A percentile compares a stretch with the other conserved stretches of the same genome.
Conservation (phyloP, 37 sponge, comb jelly and placozoan species). For the Dysidea cf. avara region DNA sequence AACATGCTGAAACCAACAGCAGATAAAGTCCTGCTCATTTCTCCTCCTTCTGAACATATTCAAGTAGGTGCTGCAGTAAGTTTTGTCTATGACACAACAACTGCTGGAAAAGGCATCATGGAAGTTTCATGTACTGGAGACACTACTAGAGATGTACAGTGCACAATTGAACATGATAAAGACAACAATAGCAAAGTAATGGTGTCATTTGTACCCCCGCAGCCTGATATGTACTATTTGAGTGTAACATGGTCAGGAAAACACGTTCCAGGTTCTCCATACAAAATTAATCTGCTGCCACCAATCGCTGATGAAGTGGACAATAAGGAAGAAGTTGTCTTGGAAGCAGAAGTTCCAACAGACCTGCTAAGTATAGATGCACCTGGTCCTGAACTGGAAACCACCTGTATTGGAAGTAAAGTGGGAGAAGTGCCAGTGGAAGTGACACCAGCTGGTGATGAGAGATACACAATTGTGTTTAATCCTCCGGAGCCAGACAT, state of each 20-base stretch:
- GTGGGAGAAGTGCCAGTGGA: slow-evolving; percentile 15
- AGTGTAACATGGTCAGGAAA: slow-evolving; percentile 43
- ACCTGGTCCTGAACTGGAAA: slow-evolving; percentile 19
- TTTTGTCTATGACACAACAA: too few relatives aligned
- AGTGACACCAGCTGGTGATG: neutral
- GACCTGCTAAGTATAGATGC: too few relatives aligned
- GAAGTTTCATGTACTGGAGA: neutral
- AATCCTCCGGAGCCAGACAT: slow-evolving; percentile 33
- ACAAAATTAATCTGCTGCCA: slow-evolving; percentile 25
- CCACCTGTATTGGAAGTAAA: slow-evolving; percentile 23
- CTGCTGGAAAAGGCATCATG: slow-evolving; percentile 15
- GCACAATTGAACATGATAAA: too few relatives aligned
- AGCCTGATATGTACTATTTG: slow-evolving; percentile 43
- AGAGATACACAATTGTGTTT: slow-evolving; percentile 5
- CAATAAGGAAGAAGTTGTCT: slow-evolving; percentile 39
- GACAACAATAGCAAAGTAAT: slow-evolving; percentile 32
- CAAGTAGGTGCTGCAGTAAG: too few relatives aligned
- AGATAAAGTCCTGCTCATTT: too few relatives aligned
- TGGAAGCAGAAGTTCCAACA: too few relatives aligned
- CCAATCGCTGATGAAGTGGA: slow-evolving; percentile 40
- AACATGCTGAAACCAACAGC: slow-evolving; percentile 19
- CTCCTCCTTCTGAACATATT: too few relatives aligned
- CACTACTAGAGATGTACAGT: neutral
- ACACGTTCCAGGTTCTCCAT: too few relatives aligned
- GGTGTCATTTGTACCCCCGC: slow-evolving; percentile 17